Conservation (phyloP, 1,140 invertebrate species). For the Whitmania pigra region DNA sequence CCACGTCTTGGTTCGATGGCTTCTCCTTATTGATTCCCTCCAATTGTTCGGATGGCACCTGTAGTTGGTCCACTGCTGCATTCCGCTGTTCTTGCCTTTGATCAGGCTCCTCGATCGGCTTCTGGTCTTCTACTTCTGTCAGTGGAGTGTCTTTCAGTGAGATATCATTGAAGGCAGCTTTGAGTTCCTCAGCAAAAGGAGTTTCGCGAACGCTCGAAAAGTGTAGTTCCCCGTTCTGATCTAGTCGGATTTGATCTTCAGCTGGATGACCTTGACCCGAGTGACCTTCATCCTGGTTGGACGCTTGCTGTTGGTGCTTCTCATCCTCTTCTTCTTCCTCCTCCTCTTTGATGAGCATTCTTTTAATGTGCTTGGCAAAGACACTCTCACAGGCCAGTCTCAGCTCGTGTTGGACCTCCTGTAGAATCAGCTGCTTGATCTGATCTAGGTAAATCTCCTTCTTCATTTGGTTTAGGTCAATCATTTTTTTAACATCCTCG, state of each 20-base stretch:
- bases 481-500: constrained; percentile 1
- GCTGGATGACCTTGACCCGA: not conserved
- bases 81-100: no score
- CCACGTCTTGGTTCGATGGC: no score
- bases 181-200: no score
- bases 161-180: no score
- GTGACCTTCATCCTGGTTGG: not conserved
- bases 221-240: not conserved
- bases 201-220: no score
- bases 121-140: no score
- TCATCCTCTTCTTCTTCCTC: not conserved
- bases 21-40: no score
- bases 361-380: not conserved
- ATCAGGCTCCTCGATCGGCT: no score
- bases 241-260: not conserved
- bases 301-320: not conserved
- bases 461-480: constrained; percentile 3
- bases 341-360: not conserved
- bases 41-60: no score
- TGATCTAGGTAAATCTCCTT: constrained; percentile 7
- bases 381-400: not conserved
- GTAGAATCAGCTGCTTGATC: constrained; percentile 2
- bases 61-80: no score
- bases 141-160: no score
- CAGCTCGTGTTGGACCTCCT: constrained; percentile 2